These are phyloP conservation scores for Xenopus borealis DNA, from an alignment of 2,113 vertebrate species.

Conservation along the genomic window DNA sequence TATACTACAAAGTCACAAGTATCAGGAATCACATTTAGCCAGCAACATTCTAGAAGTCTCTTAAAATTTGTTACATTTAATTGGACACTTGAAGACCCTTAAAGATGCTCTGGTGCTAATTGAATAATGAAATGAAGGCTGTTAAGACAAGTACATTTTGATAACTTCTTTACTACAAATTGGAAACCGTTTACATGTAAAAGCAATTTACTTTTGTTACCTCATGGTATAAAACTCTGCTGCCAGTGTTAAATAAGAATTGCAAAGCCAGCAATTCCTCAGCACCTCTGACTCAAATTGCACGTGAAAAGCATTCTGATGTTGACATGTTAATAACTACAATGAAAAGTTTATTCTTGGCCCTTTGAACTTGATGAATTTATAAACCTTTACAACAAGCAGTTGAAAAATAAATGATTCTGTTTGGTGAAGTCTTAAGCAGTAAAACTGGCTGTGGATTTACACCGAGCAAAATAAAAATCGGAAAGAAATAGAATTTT, in stretches of 20 bases:
- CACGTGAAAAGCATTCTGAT: neutral
- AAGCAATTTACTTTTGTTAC: slow-evolving; percentile 37
- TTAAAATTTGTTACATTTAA: slow-evolving; percentile 29
- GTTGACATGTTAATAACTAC: slow-evolving; percentile 24
- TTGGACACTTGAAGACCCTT: slow-evolving; percentile 22
- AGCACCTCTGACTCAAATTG: neutral
- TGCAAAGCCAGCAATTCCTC: slow-evolving; percentile 15
- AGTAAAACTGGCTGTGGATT: neutral
- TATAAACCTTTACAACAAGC: slow-evolving; percentile 8
- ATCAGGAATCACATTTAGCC: neutral
- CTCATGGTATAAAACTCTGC: slow-evolving; percentile 19
- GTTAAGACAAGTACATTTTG: slow-evolving; percentile 19
- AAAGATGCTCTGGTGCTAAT: slow-evolving; percentile 20
- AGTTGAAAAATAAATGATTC: neutral
- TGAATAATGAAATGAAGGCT: slow-evolving; percentile 35
- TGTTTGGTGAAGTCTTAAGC: neutral
- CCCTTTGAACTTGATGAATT: slow-evolving; percentile 14
- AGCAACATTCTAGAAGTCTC: slow-evolving; percentile 13
- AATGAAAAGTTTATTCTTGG: slow-evolving; percentile 8
- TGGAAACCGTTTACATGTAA: slow-evolving; percentile 19
- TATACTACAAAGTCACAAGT: no score
- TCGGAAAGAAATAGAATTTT: neutral
- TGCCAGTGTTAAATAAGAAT: slow-evolving; percentile 17
- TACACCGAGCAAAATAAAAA: neutral
- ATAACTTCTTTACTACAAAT: slow-evolving; percentile 38